phyloP scores from a whole-genome alignment of 2,113 vertebrate species.

The Ageneiosus marmoratus region DNA sequence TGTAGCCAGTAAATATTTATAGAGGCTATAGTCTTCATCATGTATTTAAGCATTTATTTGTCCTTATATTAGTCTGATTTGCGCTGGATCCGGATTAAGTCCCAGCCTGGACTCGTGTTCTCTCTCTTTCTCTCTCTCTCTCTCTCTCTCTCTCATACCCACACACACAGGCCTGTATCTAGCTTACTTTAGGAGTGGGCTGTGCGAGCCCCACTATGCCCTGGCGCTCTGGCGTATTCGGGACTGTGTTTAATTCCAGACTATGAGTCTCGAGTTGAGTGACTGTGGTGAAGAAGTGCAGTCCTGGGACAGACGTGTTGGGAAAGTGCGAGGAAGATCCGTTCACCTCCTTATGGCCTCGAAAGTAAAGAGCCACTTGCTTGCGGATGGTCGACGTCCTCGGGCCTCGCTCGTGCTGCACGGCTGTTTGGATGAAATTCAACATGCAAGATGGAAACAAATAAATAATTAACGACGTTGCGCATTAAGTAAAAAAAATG shows the following conservation, averaged over 20 bases:
- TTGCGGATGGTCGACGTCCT: constrained; percentile 97
- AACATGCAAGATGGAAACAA: neutral
- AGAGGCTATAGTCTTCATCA: too few relatives aligned
- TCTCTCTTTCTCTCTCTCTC: too few relatives aligned
- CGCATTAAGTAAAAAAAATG: neutral
- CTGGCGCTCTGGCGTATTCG: constrained; percentile 87
- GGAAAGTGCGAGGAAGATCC: constrained; percentile 86
- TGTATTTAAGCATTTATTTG: too few relatives aligned
- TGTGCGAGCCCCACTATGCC: constrained; percentile 91
- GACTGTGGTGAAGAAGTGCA: constrained; percentile 93
- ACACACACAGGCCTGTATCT: too few relatives aligned
- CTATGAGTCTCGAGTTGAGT: constrained; percentile 92
- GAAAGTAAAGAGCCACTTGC: constrained; percentile 97
- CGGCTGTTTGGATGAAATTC: constrained; percentile 73
- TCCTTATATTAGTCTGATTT: too few relatives aligned
- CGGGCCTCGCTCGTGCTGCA: constrained; percentile 95
- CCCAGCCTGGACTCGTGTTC: too few relatives aligned
- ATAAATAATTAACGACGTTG: neutral
- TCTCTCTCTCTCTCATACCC: too few relatives aligned
- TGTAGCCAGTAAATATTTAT: too few relatives aligned
- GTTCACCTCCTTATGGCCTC: constrained; percentile 95
- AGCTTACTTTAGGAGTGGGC: constrained; percentile 92
- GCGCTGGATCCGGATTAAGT: too few relatives aligned
- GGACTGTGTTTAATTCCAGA: constrained; percentile 86
- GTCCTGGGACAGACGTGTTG: constrained; percentile 81